phyloP scores from a whole-genome alignment of 2,888 invertebrate species.

The Cenopis cana region DNA sequence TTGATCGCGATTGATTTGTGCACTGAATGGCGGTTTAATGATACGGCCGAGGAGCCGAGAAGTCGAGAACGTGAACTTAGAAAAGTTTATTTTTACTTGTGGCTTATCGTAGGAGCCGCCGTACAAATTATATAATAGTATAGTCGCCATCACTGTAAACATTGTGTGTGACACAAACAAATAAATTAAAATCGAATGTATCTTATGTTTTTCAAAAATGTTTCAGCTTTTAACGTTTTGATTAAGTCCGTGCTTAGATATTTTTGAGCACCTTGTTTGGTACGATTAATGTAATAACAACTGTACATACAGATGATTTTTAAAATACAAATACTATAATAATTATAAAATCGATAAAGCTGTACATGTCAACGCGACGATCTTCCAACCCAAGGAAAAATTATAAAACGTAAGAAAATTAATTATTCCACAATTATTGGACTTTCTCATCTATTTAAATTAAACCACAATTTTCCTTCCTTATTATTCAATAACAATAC shows the following conservation, averaged over 20 bases:
- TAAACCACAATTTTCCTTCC: constrained; percentile 15
- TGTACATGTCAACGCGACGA: too few species aligned
- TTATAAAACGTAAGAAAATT: neutral
- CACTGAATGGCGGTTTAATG: constrained; percentile 45
- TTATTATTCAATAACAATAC: constrained; percentile 36
- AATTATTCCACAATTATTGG: neutral
- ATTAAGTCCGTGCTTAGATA: too few species aligned
- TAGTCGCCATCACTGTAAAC: too few species aligned
- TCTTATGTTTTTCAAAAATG: too few species aligned
- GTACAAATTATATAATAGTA: neutral
- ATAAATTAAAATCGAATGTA: too few species aligned
- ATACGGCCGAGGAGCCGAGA: constrained; percentile 5
- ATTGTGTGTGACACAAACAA: too few species aligned
- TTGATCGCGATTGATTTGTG: constrained; percentile 51
- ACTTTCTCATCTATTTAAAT: neutral
- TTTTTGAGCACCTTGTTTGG: too few species aligned
- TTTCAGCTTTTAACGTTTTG: too few species aligned
- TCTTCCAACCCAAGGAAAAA: neutral
- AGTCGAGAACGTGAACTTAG: neutral
- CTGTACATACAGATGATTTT: too few species aligned
- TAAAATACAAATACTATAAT: too few species aligned
- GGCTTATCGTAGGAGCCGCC: neutral
- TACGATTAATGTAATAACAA: too few species aligned
- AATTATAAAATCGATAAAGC: too few species aligned
- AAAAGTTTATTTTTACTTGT: neutral